Evolutionary conservation across 2,113 vertebrate genomes (phyloP).

Genomic region (Piliocolobus tephrosceles): DNA sequence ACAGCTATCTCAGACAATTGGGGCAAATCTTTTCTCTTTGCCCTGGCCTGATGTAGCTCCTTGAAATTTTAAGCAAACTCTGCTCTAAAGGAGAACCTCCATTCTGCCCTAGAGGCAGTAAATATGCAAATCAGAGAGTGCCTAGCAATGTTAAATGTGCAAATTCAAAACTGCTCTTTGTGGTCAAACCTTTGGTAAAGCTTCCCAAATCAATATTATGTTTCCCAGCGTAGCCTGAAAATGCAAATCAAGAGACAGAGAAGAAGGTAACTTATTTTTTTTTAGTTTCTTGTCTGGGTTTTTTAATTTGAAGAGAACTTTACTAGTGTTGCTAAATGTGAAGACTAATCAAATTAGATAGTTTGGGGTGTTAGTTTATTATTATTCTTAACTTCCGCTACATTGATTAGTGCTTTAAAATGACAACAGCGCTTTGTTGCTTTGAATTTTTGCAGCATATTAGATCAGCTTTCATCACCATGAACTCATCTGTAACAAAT

Average conservation of each 20-base stretch:
- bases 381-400: not conserved
- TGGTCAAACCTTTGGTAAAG: not conserved
- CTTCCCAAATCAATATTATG: not conserved
- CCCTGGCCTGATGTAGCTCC: not conserved
- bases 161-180: not conserved
- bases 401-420: not conserved
- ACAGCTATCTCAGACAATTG: not conserved
- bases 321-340: not conserved
- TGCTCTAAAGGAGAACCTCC: not conserved
- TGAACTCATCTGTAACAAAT: slow-evolving; percentile 63
- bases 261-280: not conserved
- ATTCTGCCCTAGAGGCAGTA: not conserved
- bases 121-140: not conserved
- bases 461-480: slow-evolving; percentile 45
- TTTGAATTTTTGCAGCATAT: slow-evolving; percentile 54
- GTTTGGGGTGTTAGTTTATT: not conserved
- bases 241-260: not conserved
- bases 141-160: not conserved
- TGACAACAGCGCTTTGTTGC: not conserved
- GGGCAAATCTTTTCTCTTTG: not conserved
- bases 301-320: not conserved
- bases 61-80: slow-evolving; percentile 2
- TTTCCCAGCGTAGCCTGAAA: not conserved
- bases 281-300: not conserved
- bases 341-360: not conserved